Conservation (phyloP, 2,113 vertebrate species). For the Monarcha castaneiventris region DNA sequence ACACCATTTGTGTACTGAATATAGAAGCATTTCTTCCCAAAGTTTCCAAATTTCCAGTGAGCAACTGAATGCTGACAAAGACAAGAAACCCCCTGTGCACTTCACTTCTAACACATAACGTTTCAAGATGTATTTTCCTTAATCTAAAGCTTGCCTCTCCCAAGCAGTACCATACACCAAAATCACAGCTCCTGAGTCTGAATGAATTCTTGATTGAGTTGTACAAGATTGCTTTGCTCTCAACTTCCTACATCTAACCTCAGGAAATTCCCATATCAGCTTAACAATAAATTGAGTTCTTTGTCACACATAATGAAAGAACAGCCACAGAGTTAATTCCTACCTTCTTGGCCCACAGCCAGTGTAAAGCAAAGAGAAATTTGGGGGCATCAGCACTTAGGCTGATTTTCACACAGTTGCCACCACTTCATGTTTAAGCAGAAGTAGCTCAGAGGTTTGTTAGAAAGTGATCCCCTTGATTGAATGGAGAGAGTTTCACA, state of each 20-base stretch:
- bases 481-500: neutral
- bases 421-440: neutral
- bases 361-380: neutral
- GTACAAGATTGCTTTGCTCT: slow-evolving; percentile 6
- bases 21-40: neutral
- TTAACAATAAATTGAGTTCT: slow-evolving; percentile 39
- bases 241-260: slow-evolving; percentile 19
- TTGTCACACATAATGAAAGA: slow-evolving; percentile 37
- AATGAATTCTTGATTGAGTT: neutral
- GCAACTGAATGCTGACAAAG: neutral
- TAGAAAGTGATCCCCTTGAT: neutral
- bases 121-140: neutral
- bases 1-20: neutral
- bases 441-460: neutral
- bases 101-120: neutral
- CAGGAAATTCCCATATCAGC: slow-evolving; percentile 37
- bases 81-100: neutral
- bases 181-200: neutral
- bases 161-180: neutral
- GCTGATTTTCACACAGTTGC: neutral
- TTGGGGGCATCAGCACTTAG: neutral
- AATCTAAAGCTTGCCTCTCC: neutral
- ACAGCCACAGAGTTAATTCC: slow-evolving; percentile 39
- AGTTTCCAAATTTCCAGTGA: neutral
- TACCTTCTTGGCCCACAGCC: neutral